Base-by-base conservation (phyloP, 2,113 vertebrate species). In the Artemisiospiza belli region DNA sequence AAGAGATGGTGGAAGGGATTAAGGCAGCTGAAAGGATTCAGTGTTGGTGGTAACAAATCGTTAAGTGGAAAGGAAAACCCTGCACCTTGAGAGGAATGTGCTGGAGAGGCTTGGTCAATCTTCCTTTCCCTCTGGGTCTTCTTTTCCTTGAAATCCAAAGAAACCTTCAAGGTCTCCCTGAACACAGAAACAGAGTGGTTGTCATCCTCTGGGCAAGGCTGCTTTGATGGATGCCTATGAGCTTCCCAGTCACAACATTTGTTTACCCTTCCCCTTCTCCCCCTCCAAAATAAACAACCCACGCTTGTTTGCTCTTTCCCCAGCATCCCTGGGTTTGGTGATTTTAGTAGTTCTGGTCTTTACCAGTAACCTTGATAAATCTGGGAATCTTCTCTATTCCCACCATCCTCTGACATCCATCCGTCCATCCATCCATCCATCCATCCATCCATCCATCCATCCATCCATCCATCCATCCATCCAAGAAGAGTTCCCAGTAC, bases 51-150 rank as follows among this genome's bases (percentile, higher is more conserved):
- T 49, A 78, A 33, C 7, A 68, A 82, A 21, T 11, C 24, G 11
- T 35, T 33, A 64, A 86, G 7, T 6, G 16, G 30, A 62, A 63
- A 70, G 33, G 47, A 73, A 46, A 44, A 63, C 64, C 11, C 52
- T 63, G 31, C 0, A 2, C 4, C 25, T 85, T 9, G 4, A 43
- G 27, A 49, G 16, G 13, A 67, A 6, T 39, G 12, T 10, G 3
- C 23, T 77, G 37, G 37, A 74, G 17, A 62, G 7, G 8, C 23
- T 61, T 74, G 54, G 25, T 59, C 0, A 0, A 27, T 55, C 18
- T 4, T 93, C 15, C 28, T 24, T 67, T 33, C 43, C 15, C 10
- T n/a, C 27, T 30, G n/a, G 25, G 20, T 1, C 11, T 79, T 82
- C 19, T 33, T 27, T 3, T 58, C 55, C 8, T 28, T 55, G 30